Conservation (phyloP, 2,888 invertebrate species). For the Cinara cedri region DNA sequence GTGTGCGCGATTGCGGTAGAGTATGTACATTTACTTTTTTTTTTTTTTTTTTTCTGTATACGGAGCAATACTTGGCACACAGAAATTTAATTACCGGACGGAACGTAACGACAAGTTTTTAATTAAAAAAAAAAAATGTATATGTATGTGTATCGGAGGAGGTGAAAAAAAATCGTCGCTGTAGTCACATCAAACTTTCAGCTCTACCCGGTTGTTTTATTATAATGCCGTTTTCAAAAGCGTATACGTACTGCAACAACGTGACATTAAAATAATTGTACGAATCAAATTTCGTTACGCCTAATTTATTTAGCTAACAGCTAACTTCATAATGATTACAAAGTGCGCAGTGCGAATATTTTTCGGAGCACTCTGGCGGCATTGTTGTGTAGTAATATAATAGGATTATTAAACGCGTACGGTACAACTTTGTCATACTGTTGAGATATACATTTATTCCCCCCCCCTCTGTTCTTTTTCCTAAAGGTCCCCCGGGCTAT, state of each 20-base stretch:
- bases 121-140: background rate
- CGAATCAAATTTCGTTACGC: constrained; percentile 50
- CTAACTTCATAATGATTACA: constrained; percentile 48
- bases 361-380: constrained; percentile 15
- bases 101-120: constrained; percentile 16
- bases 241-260: background rate
- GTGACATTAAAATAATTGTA: constrained; percentile 43
- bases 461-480: background rate
- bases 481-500: background rate
- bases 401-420: constrained; percentile 49
- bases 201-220: background rate
- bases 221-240: constrained; percentile 5
- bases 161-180: constrained; percentile 1
- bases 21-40: background rate
- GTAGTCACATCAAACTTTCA: background rate
- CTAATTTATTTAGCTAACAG: constrained; percentile 49
- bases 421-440: constrained; percentile 30
- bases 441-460: constrained; percentile 23
- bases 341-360: constrained; percentile 12
- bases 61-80: background rate
- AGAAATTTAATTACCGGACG: background rate
- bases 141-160: background rate
- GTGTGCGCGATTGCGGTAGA: background rate
- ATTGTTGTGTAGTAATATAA: constrained; percentile 25
- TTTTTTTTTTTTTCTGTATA: no score